Conservation (phyloP, 2,888 invertebrate genomes). For the Hemaris fuciformis region DNA sequence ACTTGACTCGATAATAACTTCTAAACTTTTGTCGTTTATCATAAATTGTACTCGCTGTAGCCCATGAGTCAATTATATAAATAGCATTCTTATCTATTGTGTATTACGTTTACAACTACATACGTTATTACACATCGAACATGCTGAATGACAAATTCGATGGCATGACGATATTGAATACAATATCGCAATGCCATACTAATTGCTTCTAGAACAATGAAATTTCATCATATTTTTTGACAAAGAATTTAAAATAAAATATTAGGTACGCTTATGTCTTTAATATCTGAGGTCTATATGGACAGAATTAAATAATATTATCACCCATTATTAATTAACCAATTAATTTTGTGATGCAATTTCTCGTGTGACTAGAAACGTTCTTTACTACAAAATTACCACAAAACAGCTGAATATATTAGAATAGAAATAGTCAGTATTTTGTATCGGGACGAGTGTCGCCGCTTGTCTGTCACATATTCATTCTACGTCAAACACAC, state of each 20-base stretch:
- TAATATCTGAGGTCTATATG: no score
- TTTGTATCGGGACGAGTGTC: no score
- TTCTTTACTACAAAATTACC: background rate
- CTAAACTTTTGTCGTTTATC: background rate
- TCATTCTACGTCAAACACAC: no score
- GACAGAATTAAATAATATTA: no score
- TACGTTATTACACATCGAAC: background rate
- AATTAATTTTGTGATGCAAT: background rate
- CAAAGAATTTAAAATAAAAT: no score
- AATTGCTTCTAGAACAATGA: no score
- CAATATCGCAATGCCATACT: background rate
- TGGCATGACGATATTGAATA: background rate
- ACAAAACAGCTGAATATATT: no score
- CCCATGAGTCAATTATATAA: background rate
- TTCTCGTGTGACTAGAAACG: slow-evolving; percentile 2
- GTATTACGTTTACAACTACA: background rate
- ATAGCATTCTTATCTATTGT: background rate
- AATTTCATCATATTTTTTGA: no score
- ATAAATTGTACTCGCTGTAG: background rate
- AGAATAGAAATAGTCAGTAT: no score
- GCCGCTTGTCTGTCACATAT: no score
- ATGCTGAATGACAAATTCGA: background rate
- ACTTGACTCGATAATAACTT: background rate
- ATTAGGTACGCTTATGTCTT: no score
- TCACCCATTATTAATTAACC: no score